These are phyloP conservation scores for Parazoanthus atlanticus DNA, from an alignment of 92 coral and sea anemone genomes.

Conservation along the genomic window DNA sequence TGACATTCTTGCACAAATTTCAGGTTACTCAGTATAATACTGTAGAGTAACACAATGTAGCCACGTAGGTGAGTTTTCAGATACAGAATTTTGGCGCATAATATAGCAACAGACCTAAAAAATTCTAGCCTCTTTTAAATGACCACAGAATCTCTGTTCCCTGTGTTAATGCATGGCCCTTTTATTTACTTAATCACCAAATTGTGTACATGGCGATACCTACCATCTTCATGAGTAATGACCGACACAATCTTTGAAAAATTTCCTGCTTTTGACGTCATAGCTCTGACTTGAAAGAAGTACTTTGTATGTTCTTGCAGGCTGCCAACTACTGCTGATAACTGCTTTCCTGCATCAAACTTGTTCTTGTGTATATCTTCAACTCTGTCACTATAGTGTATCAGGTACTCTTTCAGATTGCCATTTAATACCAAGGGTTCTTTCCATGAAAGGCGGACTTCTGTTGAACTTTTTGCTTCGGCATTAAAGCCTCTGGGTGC, in stretches of 20 bases:
- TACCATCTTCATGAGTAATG: constrained; percentile 30
- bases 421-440: background rate
- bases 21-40: too few species aligned
- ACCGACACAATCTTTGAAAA: constrained; percentile 12
- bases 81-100: too few species aligned
- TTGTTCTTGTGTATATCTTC: background rate
- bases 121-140: too few species aligned
- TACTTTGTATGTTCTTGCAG: constrained; percentile 9
- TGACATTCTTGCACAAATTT: too few species aligned
- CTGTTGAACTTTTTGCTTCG: background rate
- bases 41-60: too few species aligned
- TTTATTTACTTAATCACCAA: background rate
- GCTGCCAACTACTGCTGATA: background rate
- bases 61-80: too few species aligned
- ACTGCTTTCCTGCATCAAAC: background rate
- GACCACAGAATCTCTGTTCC: too few species aligned
- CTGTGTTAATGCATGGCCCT: too few species aligned
- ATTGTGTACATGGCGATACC: background rate
- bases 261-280: background rate
- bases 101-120: too few species aligned
- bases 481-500: background rate
- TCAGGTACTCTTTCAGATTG: background rate
- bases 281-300: constrained; percentile 2
- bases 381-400: background rate
- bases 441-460: constrained; percentile 14